A percentile compares a stretch with the other conserved stretches of the same genome.
Conservation (phyloP, 2,888 invertebrate genomes). For the Atethmia centrago region DNA sequence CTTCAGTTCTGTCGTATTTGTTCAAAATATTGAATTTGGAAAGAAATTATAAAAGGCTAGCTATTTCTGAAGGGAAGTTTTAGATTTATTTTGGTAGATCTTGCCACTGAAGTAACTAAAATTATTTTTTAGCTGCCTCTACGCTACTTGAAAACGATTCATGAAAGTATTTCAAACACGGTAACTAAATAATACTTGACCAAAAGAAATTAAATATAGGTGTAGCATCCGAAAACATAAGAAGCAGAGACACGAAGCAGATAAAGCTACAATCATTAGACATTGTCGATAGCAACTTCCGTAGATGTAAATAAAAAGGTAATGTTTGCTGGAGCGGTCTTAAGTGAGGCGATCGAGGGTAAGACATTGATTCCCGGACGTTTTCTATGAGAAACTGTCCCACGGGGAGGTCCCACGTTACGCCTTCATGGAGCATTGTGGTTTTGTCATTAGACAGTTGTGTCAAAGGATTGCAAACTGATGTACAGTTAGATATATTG, state of each 20-base stretch:
- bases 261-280: slow-evolving; percentile 46
- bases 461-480: slow-evolving; percentile 48
- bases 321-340: slow-evolving; percentile 60
- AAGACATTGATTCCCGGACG: slow-evolving; percentile 56
- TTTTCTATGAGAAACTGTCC: slow-evolving; percentile 77
- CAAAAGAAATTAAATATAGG: slow-evolving; percentile 7
- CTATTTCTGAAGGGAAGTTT: neutral
- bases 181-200: neutral
- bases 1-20: slow-evolving; percentile 27
- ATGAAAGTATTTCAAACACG: slow-evolving; percentile 4
- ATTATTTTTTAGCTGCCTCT: neutral
- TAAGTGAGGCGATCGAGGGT: slow-evolving; percentile 70
- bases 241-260: too few relatives aligned
- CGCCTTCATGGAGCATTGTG: slow-evolving; percentile 46
- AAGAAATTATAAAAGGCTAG: slow-evolving; percentile 8
- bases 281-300: slow-evolving; percentile 58
- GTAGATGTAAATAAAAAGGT: slow-evolving; percentile 60
- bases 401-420: slow-evolving; percentile 78
- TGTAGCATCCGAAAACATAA: slow-evolving; percentile 27
- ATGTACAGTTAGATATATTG: slow-evolving; percentile 15
- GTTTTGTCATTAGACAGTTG: slow-evolving; percentile 33
- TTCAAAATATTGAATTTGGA: slow-evolving; percentile 30
- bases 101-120: neutral
- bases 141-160: neutral
- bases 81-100: neutral